These are phyloP conservation scores for Caenorhabditis sp. DNA, from an alignment of 2,888 invertebrate species.

Conservation along the genomic window DNA sequence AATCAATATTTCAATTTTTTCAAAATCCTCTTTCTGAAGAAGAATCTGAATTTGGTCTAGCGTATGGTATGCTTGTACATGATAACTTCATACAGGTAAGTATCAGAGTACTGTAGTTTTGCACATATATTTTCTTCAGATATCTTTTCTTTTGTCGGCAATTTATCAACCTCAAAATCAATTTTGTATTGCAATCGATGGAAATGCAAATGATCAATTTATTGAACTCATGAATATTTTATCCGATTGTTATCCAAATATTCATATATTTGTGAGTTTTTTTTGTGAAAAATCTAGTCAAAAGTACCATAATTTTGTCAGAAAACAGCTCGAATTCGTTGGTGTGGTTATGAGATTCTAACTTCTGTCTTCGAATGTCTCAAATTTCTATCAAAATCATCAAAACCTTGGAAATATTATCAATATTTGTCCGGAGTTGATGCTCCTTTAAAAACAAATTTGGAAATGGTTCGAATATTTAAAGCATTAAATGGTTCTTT, in stretches of 20 bases:
- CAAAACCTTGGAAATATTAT: constrained; percentile 38
- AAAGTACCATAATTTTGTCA: constrained; percentile 37
- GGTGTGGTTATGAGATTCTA: constrained; percentile 47
- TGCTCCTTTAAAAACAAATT: constrained; percentile 44
- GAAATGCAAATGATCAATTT: constrained; percentile 16
- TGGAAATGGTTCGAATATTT: constrained; percentile 48
- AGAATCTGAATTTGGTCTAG: constrained; percentile 40
- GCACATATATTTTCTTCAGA: constrained; percentile 25
- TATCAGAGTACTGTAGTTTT: background rate
- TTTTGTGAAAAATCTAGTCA: too few relatives aligned
- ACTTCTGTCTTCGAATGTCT: constrained; percentile 38
- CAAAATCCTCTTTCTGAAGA: constrained; percentile 17
- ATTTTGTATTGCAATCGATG: constrained; percentile 60
- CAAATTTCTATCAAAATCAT: constrained; percentile 21
- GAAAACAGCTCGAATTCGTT: constrained; percentile 20
- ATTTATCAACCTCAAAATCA: constrained; percentile 65
- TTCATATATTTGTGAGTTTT: too few relatives aligned
- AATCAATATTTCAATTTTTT: constrained; percentile 28
- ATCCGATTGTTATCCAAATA: constrained; percentile 12
- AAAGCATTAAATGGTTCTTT: constrained; percentile 40
- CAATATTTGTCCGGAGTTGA: constrained; percentile 51
- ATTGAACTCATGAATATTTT: constrained; percentile 10
- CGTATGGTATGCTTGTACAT: constrained; percentile 43
- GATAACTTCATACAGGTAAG: constrained; percentile 37
- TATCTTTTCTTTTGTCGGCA: constrained; percentile 52